Percentiles rank a stretch among this genome's conserved stretches.
Evolutionary conservation across 2,113 vertebrate genomes (phyloP).

Genomic region (Halcyon malimbica): DNA sequence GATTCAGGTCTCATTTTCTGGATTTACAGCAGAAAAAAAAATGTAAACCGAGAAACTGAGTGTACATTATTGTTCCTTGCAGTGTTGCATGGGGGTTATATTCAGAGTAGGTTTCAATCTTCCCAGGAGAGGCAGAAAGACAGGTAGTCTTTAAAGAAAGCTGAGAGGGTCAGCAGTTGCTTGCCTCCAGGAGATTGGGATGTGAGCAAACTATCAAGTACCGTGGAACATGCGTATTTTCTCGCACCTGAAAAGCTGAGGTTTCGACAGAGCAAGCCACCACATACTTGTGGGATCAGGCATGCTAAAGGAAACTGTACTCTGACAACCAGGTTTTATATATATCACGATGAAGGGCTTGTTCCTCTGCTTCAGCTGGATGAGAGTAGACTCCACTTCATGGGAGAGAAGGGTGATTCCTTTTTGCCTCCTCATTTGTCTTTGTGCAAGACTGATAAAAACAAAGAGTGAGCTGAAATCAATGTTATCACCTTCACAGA

Average conservation of each 20-base stretch:
- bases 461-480: background rate
- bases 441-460: slow-evolving; percentile 37
- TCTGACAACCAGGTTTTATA: background rate
- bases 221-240: slow-evolving; percentile 20
- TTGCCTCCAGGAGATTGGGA: background rate
- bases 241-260: slow-evolving; percentile 59
- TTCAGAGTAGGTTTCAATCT: background rate
- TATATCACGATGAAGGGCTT: slow-evolving; percentile 35
- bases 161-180: background rate
- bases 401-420: slow-evolving; percentile 2
- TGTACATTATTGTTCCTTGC: background rate
- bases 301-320: slow-evolving; percentile 37
- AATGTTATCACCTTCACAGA: slow-evolving; percentile 24
- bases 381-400: background rate
- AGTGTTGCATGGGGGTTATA: background rate
- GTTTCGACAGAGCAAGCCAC: slow-evolving; percentile 48
- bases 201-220: slow-evolving; percentile 50
- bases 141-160: background rate
- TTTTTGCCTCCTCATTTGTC: background rate
- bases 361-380: background rate
- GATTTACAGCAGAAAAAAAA: background rate
- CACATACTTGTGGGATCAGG: slow-evolving; percentile 58
- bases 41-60: background rate
- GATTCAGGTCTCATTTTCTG: background rate
- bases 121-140: background rate